Percentiles rank a stretch among this genome's conserved stretches.
phyloP scores from a whole-genome alignment of 2,888 invertebrate species.

The Danaus chrysippus region DNA sequence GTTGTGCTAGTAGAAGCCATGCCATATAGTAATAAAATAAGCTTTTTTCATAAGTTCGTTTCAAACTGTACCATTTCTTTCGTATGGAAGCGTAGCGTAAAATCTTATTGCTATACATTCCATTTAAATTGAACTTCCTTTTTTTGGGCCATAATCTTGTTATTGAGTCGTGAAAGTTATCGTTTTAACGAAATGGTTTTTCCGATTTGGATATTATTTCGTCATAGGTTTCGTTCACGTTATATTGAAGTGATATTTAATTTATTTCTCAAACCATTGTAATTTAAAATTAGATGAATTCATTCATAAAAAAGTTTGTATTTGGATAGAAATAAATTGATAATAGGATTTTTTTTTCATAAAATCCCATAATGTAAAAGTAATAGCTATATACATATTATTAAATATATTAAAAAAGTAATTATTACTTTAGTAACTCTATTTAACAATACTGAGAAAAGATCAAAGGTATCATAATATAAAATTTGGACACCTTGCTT shows the following conservation, averaged over 20 bases:
- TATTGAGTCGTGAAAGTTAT: background rate
- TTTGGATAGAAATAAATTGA: no score
- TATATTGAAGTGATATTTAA: background rate
- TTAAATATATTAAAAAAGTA: no score
- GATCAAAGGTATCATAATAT: background rate
- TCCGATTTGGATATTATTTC: background rate
- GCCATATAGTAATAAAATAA: background rate
- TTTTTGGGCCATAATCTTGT: background rate
- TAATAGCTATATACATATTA: no score
- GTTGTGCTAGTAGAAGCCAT: background rate
- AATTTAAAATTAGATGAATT: no score
- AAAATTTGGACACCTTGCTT: background rate
- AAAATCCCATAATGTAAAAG: no score
- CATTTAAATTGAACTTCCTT: slow-evolving; percentile 3
- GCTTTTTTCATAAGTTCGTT: background rate
- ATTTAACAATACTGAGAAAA: background rate
- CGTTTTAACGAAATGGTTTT: slow-evolving; percentile 1
- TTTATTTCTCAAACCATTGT: no score
- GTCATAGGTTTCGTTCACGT: no score
- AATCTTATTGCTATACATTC: slow-evolving; percentile 4
- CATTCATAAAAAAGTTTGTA: no score
- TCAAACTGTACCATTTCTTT: slow-evolving; percentile 3
- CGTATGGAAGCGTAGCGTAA: background rate
- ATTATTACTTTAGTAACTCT: no score
- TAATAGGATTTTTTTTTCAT: no score